Conservation (phyloP, 2,888 invertebrate species). For the Drepanosiphum platanoidis region DNA sequence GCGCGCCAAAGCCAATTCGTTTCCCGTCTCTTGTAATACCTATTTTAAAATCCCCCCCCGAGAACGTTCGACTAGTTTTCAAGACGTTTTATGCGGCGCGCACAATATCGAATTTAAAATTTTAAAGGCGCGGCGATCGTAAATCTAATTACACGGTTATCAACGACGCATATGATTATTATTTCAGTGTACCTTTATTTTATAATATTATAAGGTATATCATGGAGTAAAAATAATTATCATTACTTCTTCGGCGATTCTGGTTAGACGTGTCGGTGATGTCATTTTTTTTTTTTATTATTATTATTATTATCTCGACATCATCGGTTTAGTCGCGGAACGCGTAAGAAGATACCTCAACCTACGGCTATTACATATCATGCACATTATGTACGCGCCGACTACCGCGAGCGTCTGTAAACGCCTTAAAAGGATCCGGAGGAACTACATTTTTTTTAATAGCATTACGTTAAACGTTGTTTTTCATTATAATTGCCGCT, state of each 20-base stretch:
- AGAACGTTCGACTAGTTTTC: too few species aligned
- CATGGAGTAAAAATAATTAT: not conserved
- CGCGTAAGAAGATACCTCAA: slow-evolving; percentile 1
- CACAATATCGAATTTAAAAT: not conserved
- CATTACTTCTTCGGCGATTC: not conserved
- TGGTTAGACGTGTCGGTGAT: slow-evolving; percentile 9
- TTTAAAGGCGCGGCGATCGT: not conserved
- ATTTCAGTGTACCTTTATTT: not conserved
- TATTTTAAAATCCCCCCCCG: too few species aligned
- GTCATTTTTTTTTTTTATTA: not conserved
- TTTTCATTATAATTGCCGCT: not conserved
- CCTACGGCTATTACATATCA: too few species aligned
- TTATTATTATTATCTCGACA: slow-evolving; percentile 35
- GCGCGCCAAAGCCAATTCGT: not conserved
- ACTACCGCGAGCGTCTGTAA: not conserved
- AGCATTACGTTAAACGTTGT: not conserved
- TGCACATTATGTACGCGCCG: not conserved
- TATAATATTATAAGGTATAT: not conserved
- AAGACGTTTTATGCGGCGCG: too few species aligned
- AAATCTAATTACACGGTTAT: slow-evolving; percentile 20
- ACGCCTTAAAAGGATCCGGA: slow-evolving; percentile 24
- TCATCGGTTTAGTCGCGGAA: not conserved
- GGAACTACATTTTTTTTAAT: slow-evolving; percentile 26
- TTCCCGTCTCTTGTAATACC: too few species aligned
- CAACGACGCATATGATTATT: not conserved